Evolutionary conservation across 2,797 vertebrate genomes (phyloP), one percentile per base, ranked within the genome.

Genomic region (Antennarius maculatus): DNA sequence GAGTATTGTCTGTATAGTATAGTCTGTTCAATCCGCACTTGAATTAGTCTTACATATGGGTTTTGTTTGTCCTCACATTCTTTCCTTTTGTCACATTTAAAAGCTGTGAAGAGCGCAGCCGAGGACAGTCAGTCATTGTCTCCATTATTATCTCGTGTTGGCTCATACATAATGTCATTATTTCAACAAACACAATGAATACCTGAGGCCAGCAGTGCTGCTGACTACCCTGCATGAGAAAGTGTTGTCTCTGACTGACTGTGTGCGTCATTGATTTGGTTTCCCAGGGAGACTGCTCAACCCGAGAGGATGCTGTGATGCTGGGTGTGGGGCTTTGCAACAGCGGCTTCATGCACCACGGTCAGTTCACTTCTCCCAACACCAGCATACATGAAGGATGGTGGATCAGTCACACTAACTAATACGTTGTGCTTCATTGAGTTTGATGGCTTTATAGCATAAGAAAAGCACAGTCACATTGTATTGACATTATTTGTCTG

Each of bases 341-440:
- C 94, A 98, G 95, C 0, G 95, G 97, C 80, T 99, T 99, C 94
- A 96, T 99, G 97, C 98, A 99, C 84, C 98, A 99, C 0, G 97
- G 98, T 99, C 92, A 95, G 91, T 91, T 34, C 10, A 47, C 9
- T 58, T 61, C 61, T 54, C 43, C n/a, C 13, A 41, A 16, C 27
- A 28, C 54, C 7, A 3, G 11, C 59, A 66, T 6, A 16, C 52
- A 54, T 23, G 31, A 68, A 55, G 23, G 34, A 52, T 6, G 9
- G 13, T 39, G 34, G 37, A 50, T 65, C 47, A 49, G 47, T 39
- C 41, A 49, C 12, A 42, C 57, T 43, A 28, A 58, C 16, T 2
- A 27, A 14, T 7, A 1, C 61, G 61, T 52, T 66, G 31, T 7
- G 5, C 12, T n/a, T 62, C 3, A 56, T 45, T 23, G 37, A 34